Base-by-base conservation (phyloP, 2,888 invertebrate species). In the Mantis religiosa region DNA sequence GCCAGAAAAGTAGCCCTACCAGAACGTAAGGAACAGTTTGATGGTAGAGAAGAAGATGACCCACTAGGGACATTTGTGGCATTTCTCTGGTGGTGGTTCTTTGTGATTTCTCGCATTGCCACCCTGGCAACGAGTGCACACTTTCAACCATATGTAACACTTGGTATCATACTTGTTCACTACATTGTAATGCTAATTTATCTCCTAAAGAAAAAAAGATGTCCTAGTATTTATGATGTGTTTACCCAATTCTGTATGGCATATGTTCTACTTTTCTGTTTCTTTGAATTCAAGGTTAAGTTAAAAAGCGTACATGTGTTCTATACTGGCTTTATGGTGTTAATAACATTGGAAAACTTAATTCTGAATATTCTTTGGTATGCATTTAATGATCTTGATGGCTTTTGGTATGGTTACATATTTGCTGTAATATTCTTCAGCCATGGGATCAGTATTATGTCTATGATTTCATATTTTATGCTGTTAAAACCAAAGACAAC, bases 231-330 rank as follows among this genome's bases (percentile, higher is more conserved):
- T n/a, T 83, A 87, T 25, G 93, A 93, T 91, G 92, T 92, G 94
- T 4, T 97, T 96, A 92, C 96, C 96, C 91, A 89, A 25, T 92
- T 97, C 90, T 96, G 97, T 92, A 94, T 97, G 28, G 96, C 96
- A 25, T 95, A 96, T 91, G 94, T 97, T 90, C 97, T 96, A 92
- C 94, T 97, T 88, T 96, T 97, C 92, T 96, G 96, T 91, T 93
- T 97, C 84, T 95, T 97, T 92, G 97, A 97, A 93, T 97, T 97
- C 91, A 96, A 97, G 92, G 95, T 97, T 89, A 96, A 96, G 92
- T 97, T 97, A 92, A 96, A 95, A 91, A 95, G 96, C 91, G 95
- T 96, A 28, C 95, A 96, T 7, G 94, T 95, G 88, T 96, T 97
- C 95, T 95, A 97, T 91, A 93, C 95, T 90, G 94, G 95, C 87